These are phyloP conservation scores for Apis laboriosa DNA, from an alignment of 1,140 invertebrate species.

Conservation along the genomic window DNA sequence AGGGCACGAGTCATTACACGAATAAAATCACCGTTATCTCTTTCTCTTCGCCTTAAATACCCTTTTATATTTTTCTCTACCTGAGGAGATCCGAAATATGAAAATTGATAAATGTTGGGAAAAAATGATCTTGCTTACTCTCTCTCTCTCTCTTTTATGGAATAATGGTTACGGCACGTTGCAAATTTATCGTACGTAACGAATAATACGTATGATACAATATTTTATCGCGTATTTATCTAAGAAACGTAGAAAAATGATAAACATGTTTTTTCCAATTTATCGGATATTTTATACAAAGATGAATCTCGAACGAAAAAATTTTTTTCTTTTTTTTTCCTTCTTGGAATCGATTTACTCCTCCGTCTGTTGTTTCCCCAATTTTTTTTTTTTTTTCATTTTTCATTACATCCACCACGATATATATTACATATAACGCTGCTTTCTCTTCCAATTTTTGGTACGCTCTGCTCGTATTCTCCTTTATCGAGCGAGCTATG, in stretches of 20 bases:
- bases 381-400: not conserved
- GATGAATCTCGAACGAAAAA: too few species aligned
- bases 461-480: not conserved
- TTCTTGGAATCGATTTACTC: too few species aligned
- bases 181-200: too few species aligned
- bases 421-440: too few species aligned
- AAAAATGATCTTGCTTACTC: not conserved
- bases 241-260: too few species aligned
- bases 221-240: too few species aligned
- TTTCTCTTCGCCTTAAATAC: not conserved
- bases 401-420: not conserved
- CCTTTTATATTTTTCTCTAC: not conserved
- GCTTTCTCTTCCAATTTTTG: not conserved
- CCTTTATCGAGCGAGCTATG: not conserved
- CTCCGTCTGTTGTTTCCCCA: too few species aligned
- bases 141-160: too few species aligned
- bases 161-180: too few species aligned
- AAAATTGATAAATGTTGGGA: conserved; percentile 10
- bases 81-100: conserved; percentile 2
- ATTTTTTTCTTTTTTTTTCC: not conserved
- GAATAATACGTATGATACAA: too few species aligned
- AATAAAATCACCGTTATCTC: not conserved
- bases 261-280: too few species aligned
- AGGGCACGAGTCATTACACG: not conserved
- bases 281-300: too few species aligned